Conservation (phyloP, 1,140 invertebrate genomes). For the Scylla paramamosain region DNA sequence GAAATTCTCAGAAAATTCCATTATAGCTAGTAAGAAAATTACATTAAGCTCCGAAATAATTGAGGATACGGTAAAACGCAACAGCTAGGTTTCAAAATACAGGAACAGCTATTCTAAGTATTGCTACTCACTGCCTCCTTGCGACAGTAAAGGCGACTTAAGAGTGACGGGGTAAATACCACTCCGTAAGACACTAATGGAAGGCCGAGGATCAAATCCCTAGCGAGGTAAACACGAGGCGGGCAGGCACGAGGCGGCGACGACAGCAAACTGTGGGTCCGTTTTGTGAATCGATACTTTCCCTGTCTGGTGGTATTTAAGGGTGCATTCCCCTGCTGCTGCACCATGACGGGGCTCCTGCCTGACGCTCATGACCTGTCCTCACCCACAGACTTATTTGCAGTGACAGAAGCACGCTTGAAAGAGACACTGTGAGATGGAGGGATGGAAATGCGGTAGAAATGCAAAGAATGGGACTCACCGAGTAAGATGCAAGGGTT, state of each 20-base stretch:
- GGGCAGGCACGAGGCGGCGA: not conserved
- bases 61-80: too few relatives aligned
- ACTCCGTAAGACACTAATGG: not conserved
- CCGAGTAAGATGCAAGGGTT: too few relatives aligned
- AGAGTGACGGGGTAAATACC: not conserved
- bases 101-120: too few relatives aligned
- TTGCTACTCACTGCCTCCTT: not conserved
- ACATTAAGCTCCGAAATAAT: too few relatives aligned
- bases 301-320: not conserved
- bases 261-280: not conserved
- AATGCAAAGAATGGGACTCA: too few relatives aligned
- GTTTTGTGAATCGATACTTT: slow-evolving; percentile 12
- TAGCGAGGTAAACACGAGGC: not conserved
- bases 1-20: too few relatives aligned
- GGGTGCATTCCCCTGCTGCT: not conserved
- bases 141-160: not conserved
- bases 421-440: too few relatives aligned
- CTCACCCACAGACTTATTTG: not conserved
- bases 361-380: not conserved
- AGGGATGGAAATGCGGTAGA: too few relatives aligned
- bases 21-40: too few relatives aligned
- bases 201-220: not conserved
- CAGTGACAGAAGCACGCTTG: not conserved
- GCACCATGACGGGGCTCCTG: not conserved
- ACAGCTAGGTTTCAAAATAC: too few relatives aligned